Percentiles rank a stretch among this genome's conserved stretches.
phyloP scores from a whole-genome alignment of 2,888 invertebrate species.

The Aphodius granarius region DNA sequence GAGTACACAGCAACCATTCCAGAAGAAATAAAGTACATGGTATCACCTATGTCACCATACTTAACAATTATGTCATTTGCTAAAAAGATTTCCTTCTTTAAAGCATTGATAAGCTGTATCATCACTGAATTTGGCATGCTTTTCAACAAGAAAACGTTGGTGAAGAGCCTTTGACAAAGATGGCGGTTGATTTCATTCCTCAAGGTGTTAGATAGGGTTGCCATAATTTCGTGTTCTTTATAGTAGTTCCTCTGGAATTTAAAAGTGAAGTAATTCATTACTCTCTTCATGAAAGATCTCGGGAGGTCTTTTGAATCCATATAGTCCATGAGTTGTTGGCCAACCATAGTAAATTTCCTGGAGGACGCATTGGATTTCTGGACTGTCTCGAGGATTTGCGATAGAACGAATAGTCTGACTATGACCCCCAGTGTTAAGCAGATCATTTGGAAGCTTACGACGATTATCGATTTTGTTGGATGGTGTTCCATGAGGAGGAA shows the following conservation, averaged over 20 bases:
- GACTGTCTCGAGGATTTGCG: conserved; percentile 38
- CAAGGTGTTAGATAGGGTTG: conserved; percentile 43
- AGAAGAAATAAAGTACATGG: conserved; percentile 51
- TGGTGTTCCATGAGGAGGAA: conserved; percentile 18
- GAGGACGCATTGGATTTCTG: conserved; percentile 36
- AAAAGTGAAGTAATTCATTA: conserved; percentile 50
- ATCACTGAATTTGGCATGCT: conserved; percentile 45
- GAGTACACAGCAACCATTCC: conserved; percentile 56
- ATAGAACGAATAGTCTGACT: conserved; percentile 28
- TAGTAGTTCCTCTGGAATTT: conserved; percentile 51
- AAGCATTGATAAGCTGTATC: conserved; percentile 40
- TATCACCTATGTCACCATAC: conserved; percentile 46
- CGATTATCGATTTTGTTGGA: neutral
- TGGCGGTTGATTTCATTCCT: conserved; percentile 48
- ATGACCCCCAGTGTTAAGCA: conserved; percentile 29
- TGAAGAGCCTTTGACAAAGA: conserved; percentile 53
- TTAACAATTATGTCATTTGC: conserved; percentile 51
- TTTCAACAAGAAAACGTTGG: conserved; percentile 49
- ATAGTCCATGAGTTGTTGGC: conserved; percentile 51
- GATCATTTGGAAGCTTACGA: conserved; percentile 30
- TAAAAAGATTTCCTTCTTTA: conserved; percentile 49
- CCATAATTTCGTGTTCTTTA: conserved; percentile 49
- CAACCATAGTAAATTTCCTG: conserved; percentile 41
- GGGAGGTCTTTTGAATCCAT: conserved; percentile 53
- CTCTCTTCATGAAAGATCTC: conserved; percentile 43